Base-by-base conservation (phyloP, 2,113 vertebrate genomes). In the Nematolebias whitei region DNA sequence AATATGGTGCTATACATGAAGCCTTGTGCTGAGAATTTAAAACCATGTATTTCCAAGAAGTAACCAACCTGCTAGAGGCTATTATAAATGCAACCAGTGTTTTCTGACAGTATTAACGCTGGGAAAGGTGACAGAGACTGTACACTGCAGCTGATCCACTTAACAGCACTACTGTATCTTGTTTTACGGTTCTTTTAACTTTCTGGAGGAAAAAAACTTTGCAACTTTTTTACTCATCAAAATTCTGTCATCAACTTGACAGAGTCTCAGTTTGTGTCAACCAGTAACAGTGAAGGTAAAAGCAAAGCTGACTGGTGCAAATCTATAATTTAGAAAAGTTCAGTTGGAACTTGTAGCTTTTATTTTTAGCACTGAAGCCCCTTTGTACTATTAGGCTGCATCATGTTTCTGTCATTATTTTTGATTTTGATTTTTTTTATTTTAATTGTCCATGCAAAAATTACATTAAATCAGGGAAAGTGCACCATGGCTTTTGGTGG, bases 41-140 rank as follows among this genome's bases (percentile, higher is more conserved):
- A 73, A 57, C 57, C 72, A 76, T 55, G 47, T 85, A 60, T 76
- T 70, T n/a, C 85, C 84, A 85, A 78, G 77, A 65, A 66, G 82
- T 89, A 89, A 83, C 69, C 71, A 77, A 91, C 90, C 84, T 83
- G 58, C 74, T 54, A 40, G 56, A 71, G 39, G 54, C 81, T 68
- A 77, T 90, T 74, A 6, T 35, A 78, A 85, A 83, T 80, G 68
- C 83, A 83, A 60, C 67, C 78, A 66, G 78, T 81, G 85, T 91
- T 91, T 87, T 76, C 85, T 85, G 79, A 88, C 85, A 79, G 79
- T 82, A 84, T 90, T 79, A 80, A 71, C 83, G 86, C 75, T 85
- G 89, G 80, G 82, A 91, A 90, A 91, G 86, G 86, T 87, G 85
- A 86, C 82, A 87, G 74, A 83, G 63, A 85, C 83, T 74, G 78